Evolutionary conservation across 1,140 invertebrate species (phyloP).

Genomic region (Drosophila ogumai): DNA sequence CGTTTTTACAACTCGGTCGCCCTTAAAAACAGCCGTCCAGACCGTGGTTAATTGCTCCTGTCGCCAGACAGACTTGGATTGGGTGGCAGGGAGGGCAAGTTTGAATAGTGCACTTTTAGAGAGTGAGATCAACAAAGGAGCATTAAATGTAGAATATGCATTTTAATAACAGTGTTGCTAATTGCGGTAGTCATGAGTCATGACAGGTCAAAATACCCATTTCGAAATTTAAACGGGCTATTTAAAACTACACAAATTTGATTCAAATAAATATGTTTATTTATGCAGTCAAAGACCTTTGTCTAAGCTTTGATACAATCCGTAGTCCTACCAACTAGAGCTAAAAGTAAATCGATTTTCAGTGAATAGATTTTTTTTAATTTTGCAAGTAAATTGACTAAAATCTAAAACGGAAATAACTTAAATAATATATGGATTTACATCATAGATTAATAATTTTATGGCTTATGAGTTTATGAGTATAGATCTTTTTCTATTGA

Average conservation of each 20-base stretch:
- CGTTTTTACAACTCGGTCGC: background rate
- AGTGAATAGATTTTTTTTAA: too few species aligned
- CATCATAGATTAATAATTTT: too few species aligned
- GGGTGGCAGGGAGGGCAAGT: background rate
- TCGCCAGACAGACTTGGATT: conserved; percentile 16
- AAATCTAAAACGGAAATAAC: too few species aligned
- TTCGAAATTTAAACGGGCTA: background rate
- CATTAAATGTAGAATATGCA: conserved; percentile 45
- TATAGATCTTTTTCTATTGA: too few species aligned
- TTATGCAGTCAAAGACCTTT: background rate
- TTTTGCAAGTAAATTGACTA: too few species aligned
- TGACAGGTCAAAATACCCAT: background rate
- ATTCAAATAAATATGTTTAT: background rate
- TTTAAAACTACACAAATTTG: background rate
- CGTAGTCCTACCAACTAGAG: background rate
- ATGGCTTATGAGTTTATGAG: too few species aligned
- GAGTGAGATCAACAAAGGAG: conserved; percentile 41
- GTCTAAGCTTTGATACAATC: background rate
- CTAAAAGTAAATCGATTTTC: background rate
- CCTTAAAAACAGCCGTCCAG: conserved; percentile 10
- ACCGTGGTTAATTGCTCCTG: conserved; percentile 32
- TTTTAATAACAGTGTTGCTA: conserved; percentile 34
- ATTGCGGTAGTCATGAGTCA: conserved; percentile 24
- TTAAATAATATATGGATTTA: too few species aligned
- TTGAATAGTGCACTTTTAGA: conserved; percentile 37